Conservation (phyloP, 2,797 vertebrate genomes). For the Numenius phaeopus region DNA sequence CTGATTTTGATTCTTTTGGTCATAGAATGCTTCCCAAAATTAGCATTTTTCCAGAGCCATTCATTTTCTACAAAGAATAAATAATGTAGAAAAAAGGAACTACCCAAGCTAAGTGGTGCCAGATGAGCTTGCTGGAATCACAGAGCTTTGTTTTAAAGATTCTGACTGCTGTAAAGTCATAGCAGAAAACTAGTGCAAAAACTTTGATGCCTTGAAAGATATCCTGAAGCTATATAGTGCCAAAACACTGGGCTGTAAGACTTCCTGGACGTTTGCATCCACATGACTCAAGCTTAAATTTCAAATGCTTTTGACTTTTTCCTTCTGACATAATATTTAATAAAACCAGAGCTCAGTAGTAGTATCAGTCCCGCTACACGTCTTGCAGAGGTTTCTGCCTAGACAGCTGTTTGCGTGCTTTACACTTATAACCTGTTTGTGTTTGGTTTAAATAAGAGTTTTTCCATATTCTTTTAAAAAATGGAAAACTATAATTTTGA, state of each 20-base stretch:
- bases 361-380: neutral
- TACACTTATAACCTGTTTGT: neutral
- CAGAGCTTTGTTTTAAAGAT: slow-evolving; percentile 66
- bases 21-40: slow-evolving; percentile 61
- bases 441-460: neutral
- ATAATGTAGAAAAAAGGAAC: slow-evolving; percentile 37
- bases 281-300: slow-evolving; percentile 69
- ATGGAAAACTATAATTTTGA: neutral
- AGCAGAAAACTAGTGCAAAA: slow-evolving; percentile 54
- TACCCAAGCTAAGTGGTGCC: slow-evolving; percentile 61
- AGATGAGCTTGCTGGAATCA: slow-evolving; percentile 69
- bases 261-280: slow-evolving; percentile 30
- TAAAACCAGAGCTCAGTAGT: slow-evolving; percentile 30
- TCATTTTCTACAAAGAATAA: slow-evolving; percentile 70
- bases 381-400: neutral
- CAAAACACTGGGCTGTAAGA: slow-evolving; percentile 39
- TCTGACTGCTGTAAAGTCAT: slow-evolving; percentile 43
- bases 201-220: slow-evolving; percentile 29
- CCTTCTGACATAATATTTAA: slow-evolving; percentile 57
- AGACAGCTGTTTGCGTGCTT: neutral
- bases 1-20: slow-evolving; percentile 61
- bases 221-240: slow-evolving; percentile 2
- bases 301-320: slow-evolving; percentile 62
- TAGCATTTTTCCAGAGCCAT: slow-evolving; percentile 65
- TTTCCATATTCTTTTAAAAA: neutral